A percentile compares a stretch with the other conserved stretches of the same genome.
Evolutionary conservation across 2,113 vertebrate species (phyloP).

Genomic region (Marmota monax): DNA sequence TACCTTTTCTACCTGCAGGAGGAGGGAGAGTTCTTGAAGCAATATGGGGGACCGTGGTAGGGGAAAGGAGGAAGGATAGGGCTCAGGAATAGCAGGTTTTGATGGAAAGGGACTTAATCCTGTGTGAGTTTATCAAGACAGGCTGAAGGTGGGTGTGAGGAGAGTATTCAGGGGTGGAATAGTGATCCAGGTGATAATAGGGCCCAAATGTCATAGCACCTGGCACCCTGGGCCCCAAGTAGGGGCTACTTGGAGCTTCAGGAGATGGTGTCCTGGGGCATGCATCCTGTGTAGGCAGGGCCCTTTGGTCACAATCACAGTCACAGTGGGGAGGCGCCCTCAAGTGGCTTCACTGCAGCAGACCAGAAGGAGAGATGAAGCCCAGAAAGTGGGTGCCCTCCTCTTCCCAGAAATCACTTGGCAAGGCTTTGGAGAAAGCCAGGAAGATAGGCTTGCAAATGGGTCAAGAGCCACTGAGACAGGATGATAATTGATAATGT

Average conservation of each 20-base stretch:
- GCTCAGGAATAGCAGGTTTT: background rate
- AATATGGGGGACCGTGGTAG: rapidly evolving
- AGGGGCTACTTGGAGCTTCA: too few species aligned
- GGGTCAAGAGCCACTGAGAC: background rate
- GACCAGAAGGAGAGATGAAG: background rate
- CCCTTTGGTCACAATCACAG: background rate
- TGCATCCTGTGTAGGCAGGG: background rate
- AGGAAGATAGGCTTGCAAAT: background rate
- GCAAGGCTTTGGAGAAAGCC: background rate
- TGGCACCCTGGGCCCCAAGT: background rate
- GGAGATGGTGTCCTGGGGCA: background rate
- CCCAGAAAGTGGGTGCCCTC: background rate
- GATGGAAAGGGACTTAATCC: background rate
- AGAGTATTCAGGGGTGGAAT: too few species aligned
- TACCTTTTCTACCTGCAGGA: background rate
- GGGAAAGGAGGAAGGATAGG: rapidly evolving
- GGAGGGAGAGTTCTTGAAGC: background rate
- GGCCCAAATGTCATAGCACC: background rate
- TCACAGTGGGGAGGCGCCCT: slow-evolving; percentile 31
- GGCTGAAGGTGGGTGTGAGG: background rate
- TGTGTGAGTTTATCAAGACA: background rate
- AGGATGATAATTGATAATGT: too few species aligned
- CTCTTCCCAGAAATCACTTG: background rate
- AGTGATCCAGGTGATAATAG: too few species aligned
- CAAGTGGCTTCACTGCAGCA: slow-evolving; percentile 46